Evolutionary conservation across 2,797 vertebrate species (phyloP), one percentile per base, ranked within the genome.

Genomic region (Oryzias sinensis): DNA sequence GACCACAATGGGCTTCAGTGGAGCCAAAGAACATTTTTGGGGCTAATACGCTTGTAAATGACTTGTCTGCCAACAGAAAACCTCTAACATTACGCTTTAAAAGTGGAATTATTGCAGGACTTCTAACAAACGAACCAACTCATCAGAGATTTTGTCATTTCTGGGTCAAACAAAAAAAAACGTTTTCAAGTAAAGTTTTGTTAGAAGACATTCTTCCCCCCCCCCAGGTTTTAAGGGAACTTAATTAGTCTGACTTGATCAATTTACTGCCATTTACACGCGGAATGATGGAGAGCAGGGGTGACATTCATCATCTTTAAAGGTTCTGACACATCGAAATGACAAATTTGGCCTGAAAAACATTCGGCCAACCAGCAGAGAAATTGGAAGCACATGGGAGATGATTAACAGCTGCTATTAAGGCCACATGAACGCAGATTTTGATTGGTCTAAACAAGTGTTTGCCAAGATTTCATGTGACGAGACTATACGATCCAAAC

Each of bases 51-150:
- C 33, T 42, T 59, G 56, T 1, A 4, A 65, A 61, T 51, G 7
- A 65, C 44, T 59, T 40, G 53, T 43, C 45, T 51, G 47, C 49
- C 27, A 40, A 43, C 51, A 13, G 15, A 64, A 53, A 63, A 74
- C 62, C 22, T 25, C 52, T 27, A 49, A 51, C 53, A 53, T 37
- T 44, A 52, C 43, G 18, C 59, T 56, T 5, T 49, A 15, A 33
- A 17, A 22, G 58, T 65, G 15, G 48, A 41, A 2, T 53, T 75
- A 64, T 20, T 27, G 25, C 1, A 5, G 25, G 25, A 27, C 25
- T 27, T 27, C 6, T 27, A 27, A 27, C 25, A 27, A 27, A 33
- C 9, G 2, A 33, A 33, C 9, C 8, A 22, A 33, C 29, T 11
- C 29, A 33, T 33, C 29, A 33, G 8, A 7, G 29, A 33, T 33